Evolutionary conservation across 2,888 invertebrate species (phyloP).

Genomic region (Spodoptera littoralis): DNA sequence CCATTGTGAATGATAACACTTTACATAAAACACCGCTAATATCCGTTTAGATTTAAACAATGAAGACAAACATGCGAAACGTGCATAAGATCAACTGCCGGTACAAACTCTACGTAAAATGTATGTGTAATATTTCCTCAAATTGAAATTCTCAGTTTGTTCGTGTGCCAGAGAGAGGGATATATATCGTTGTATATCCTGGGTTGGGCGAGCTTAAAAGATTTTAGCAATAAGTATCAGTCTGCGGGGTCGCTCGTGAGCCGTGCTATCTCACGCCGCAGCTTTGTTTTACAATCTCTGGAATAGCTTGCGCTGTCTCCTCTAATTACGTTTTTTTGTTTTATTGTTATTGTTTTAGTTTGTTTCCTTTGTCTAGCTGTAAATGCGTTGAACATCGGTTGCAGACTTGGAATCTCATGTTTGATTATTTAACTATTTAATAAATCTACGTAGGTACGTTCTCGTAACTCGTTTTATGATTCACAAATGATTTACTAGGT

Average conservation of each 20-base stretch:
- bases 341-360: neutral
- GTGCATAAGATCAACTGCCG: conserved; percentile 26
- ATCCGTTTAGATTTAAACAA: conserved; percentile 25
- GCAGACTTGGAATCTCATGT: too few relatives aligned
- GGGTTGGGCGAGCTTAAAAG: conserved; percentile 49
- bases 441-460: too few relatives aligned
- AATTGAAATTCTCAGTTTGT: conserved; percentile 55
- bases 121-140: conserved; percentile 50
- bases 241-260: conserved; percentile 30
- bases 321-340: conserved; percentile 38
- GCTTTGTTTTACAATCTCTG: conserved; percentile 47
- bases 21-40: conserved; percentile 12
- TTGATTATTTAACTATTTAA: too few relatives aligned
- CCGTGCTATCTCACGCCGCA: conserved; percentile 45
- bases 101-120: conserved; percentile 30
- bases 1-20: neutral
- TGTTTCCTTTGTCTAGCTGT: too few relatives aligned
- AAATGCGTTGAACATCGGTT: too few relatives aligned
- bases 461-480: too few relatives aligned
- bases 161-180: conserved; percentile 34
- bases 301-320: conserved; percentile 26
- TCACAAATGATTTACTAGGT: too few relatives aligned
- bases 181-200: conserved; percentile 46
- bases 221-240: conserved; percentile 57
- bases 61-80: conserved; percentile 24